These are phyloP conservation scores for Drosophila testacea DNA, from an alignment of 2,888 invertebrate species.

Conservation along the genomic window DNA sequence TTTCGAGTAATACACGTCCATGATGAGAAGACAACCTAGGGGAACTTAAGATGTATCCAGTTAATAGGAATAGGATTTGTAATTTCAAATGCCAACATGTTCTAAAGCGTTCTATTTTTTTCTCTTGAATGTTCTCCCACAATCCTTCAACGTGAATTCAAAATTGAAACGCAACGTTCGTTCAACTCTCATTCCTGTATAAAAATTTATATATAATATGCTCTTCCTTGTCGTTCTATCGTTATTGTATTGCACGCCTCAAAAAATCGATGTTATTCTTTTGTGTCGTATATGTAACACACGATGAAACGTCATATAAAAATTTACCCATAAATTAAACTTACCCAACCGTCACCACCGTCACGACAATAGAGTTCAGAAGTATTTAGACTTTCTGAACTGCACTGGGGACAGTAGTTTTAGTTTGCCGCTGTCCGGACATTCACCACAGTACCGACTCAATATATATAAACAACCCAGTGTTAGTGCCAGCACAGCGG, in stretches of 20 bases:
- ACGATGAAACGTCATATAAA: slow-evolving; percentile 28
- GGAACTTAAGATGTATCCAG: background rate
- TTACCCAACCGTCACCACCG: slow-evolving; percentile 22
- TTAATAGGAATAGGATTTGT: slow-evolving; percentile 18
- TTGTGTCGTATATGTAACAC: slow-evolving; percentile 57
- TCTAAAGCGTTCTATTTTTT: slow-evolving; percentile 63
- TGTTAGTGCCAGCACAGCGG: slow-evolving; percentile 45
- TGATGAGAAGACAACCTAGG: slow-evolving; percentile 2
- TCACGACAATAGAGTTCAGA: slow-evolving; percentile 79
- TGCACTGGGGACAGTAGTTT: slow-evolving; percentile 82
- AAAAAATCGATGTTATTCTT: slow-evolving; percentile 24
- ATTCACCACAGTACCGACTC: slow-evolving; percentile 62
- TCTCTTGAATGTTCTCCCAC: slow-evolving; percentile 65
- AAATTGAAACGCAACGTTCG: slow-evolving; percentile 44
- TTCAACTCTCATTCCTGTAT: slow-evolving; percentile 61
- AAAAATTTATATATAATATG: slow-evolving; percentile 15
- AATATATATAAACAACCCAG: slow-evolving; percentile 62
- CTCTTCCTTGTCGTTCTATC: slow-evolving; percentile 59
- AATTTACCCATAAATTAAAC: background rate
- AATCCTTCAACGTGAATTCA: slow-evolving; percentile 33
- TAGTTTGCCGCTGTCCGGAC: slow-evolving; percentile 55
- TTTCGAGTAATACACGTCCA: slow-evolving; percentile 17
- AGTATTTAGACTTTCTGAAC: slow-evolving; percentile 88
- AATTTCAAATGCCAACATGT: slow-evolving; percentile 20
- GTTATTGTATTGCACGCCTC: slow-evolving; percentile 62